Base-by-base conservation (phyloP, 1,140 invertebrate species). In the Hypothenemus hampei region DNA sequence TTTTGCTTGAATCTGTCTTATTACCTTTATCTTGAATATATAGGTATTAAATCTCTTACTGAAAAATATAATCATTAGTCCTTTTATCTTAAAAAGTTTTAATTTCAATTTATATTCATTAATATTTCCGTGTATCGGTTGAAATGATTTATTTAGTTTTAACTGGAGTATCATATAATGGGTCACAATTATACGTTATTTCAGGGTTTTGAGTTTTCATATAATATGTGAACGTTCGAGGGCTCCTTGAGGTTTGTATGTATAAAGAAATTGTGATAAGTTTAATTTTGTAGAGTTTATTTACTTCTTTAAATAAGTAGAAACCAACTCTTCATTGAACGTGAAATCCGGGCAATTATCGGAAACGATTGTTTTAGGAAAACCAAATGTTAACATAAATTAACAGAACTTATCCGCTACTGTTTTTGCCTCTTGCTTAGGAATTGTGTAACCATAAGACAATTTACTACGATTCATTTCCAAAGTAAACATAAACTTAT, bases 401-500 rank as follows among this genome's bases (percentile, higher is more conserved):
- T 37, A 8, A 7, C n/a, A n/a, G n/a, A n/a, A n/a, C n/a, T n/a
- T n/a, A 23, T 5, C 15, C 23, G 69, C 65, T 18, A 71, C 56
- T 2, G 65, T 71, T 43, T 56, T 29, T 6, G 66, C 58, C 55
- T 69, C 64, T 37, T 72, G 71, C 56, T 71, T 68, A 10, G 61
- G 63, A 8, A 69, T 64, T 7, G 70, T 33, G 19, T 55, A 61
- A 16, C 63, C 64, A 43, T 63, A 59, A n/a, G 65, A 62, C 49
- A 57, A 73, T 66, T 71, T 72, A 7, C 67, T 66, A n/a, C 70
- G 52, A 60, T 71, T 65, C 40, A 72, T 68, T 60, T 69, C 69
- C 3, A 69, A 35, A 15, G 68, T 67, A 15, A 71, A 43, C 10
- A 72, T 67, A 55, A 57, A 58, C 37, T 21, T 39, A 39, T 58